A percentile compares a stretch with the other conserved stretches of the same genome.
These are phyloP conservation scores for Riptortus pedestris DNA, from an alignment of 1,140 invertebrate genomes.

Conservation along the genomic window DNA sequence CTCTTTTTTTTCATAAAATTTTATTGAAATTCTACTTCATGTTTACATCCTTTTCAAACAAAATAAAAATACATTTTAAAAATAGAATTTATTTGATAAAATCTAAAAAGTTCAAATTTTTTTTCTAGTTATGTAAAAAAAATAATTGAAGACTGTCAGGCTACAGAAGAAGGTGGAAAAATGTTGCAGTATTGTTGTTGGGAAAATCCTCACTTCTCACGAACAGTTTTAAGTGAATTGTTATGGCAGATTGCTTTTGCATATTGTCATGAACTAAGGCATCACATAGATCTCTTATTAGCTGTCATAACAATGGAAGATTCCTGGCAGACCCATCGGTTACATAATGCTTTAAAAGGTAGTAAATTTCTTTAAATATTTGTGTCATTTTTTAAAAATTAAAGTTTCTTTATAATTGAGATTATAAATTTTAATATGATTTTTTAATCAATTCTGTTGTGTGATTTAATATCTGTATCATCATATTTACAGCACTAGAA, in stretches of 20 bases:
- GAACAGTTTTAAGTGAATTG: slow-evolving; percentile 75
- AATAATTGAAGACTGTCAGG: slow-evolving; percentile 85
- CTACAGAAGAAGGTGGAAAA: slow-evolving; percentile 79
- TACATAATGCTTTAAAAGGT: slow-evolving; percentile 84
- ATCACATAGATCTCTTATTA: slow-evolving; percentile 81
- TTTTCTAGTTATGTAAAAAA: slow-evolving; percentile 80
- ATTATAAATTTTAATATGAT: no score
- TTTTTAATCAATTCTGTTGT: no score
- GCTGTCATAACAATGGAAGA: slow-evolving; percentile 84
- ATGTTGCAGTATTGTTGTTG: slow-evolving; percentile 86
- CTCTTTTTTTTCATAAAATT: no score
- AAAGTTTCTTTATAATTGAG: slow-evolving; percentile 1
- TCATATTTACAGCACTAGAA: no score
- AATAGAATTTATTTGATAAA: no score
- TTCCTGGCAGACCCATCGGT: slow-evolving; percentile 87
- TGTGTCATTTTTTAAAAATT: neutral
- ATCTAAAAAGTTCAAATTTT: no score
- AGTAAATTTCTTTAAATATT: slow-evolving; percentile 30
- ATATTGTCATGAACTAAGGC: slow-evolving; percentile 85
- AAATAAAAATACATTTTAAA: no score
- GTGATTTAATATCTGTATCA: no score
- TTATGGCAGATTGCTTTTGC: slow-evolving; percentile 90
- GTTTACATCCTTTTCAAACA: no score
- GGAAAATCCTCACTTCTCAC: slow-evolving; percentile 91
- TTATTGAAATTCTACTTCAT: no score